A percentile compares a stretch with the other conserved stretches of the same genome.
Evolutionary conservation across 2,797 vertebrate species (phyloP).

Genomic region (Anguilla marmorata): DNA sequence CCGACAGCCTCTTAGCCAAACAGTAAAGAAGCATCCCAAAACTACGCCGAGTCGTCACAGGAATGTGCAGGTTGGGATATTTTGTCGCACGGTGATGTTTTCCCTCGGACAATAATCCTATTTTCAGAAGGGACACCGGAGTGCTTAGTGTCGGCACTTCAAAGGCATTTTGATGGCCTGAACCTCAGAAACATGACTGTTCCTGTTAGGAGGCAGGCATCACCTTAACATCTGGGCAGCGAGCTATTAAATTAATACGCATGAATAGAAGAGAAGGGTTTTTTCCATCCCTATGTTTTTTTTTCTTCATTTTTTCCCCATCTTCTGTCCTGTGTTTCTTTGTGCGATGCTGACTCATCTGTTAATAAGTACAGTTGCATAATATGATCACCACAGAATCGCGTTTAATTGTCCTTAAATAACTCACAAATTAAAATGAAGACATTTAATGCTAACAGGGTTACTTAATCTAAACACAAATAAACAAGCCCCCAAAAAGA

Average conservation of each 20-base stretch:
- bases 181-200: slow-evolving; percentile 4
- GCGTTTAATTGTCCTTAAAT: slow-evolving; percentile 51
- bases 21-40: slow-evolving; percentile 13
- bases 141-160: background rate
- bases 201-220: slow-evolving; percentile 30
- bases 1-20: slow-evolving; percentile 16
- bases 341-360: slow-evolving; percentile 64
- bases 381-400: slow-evolving; percentile 61
- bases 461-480: background rate
- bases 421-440: slow-evolving; percentile 42
- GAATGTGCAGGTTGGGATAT: background rate
- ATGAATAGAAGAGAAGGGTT: slow-evolving; percentile 31
- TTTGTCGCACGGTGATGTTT: background rate
- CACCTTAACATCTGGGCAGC: slow-evolving; percentile 34
- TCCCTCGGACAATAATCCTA: background rate
- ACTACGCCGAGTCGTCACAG: background rate
- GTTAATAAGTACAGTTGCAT: slow-evolving; percentile 63
- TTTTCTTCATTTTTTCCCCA: background rate
- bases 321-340: slow-evolving; percentile 4
- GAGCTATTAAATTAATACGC: slow-evolving; percentile 43
- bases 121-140: background rate
- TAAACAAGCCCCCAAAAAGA: background rate
- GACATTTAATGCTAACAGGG: background rate
- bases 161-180: slow-evolving; percentile 1
- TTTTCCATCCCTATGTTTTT: background rate